phyloP scores from a whole-genome alignment of 1,140 invertebrate species.

The Radopholus similis region DNA sequence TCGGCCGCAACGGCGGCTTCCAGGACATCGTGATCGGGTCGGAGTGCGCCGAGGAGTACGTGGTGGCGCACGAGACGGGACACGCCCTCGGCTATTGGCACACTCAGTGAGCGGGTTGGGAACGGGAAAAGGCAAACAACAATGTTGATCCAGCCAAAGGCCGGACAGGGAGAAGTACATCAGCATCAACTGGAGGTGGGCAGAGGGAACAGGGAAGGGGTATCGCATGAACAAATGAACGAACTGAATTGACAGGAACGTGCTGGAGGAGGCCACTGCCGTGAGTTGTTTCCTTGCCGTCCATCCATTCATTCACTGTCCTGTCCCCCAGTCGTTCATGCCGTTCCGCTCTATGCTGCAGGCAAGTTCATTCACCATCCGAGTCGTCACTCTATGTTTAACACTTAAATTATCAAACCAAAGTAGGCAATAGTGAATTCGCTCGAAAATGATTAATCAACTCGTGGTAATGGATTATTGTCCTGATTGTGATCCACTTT shows the following conservation, averaged over 20 bases:
- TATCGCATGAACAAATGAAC: neutral
- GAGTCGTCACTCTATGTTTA: too few species aligned
- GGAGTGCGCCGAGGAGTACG: slow-evolving; percentile 60
- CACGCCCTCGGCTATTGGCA: slow-evolving; percentile 62
- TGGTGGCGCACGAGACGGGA: slow-evolving; percentile 61
- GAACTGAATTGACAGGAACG: slow-evolving; percentile 27
- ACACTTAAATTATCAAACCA: too few species aligned
- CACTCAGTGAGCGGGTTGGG: slow-evolving; percentile 47
- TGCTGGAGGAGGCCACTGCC: slow-evolving; percentile 56
- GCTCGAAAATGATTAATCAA: too few species aligned
- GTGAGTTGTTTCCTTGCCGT: neutral
- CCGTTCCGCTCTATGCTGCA: slow-evolving; percentile 59
- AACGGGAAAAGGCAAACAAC: neutral
- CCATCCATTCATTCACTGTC: neutral
- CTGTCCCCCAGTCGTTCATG: slow-evolving; percentile 49
- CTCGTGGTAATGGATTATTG: neutral
- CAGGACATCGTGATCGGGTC: slow-evolving; percentile 60
- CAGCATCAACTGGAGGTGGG: slow-evolving; percentile 55
- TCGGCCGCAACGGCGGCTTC: slow-evolving; percentile 58
- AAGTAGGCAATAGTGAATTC: too few species aligned
- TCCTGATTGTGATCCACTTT: neutral
- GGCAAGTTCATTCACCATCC: too few species aligned
- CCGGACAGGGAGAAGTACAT: slow-evolving; percentile 59
- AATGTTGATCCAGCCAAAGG: slow-evolving; percentile 39
- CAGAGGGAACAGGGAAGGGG: neutral